phyloP scores from a whole-genome alignment of 2,113 vertebrate species.

The Tupaia tana region DNA sequence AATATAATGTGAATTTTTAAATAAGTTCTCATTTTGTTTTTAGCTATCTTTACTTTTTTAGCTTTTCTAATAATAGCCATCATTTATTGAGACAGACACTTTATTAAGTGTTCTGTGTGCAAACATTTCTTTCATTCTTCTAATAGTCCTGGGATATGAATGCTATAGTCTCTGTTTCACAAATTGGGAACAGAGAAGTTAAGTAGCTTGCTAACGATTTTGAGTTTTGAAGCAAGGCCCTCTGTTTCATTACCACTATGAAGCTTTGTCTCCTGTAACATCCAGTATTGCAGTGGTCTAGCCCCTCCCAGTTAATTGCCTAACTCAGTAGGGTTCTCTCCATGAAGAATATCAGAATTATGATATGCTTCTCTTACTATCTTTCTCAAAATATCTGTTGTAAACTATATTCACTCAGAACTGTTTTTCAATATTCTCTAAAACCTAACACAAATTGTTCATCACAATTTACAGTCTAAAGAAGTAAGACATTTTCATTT shows the following conservation, averaged over 20 bases:
- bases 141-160: background rate
- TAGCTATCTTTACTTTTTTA: background rate
- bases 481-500: background rate
- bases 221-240: background rate
- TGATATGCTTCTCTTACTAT: background rate
- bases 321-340: background rate
- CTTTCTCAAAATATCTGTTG: background rate
- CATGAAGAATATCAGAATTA: background rate
- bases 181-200: background rate
- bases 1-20: background rate
- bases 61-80: background rate
- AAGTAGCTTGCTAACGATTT: background rate
- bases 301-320: background rate
- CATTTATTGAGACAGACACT: background rate
- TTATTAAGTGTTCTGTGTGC: background rate
- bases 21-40: background rate
- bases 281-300: background rate
- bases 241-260: background rate
- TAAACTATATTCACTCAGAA: background rate
- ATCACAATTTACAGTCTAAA: background rate
- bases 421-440: background rate
- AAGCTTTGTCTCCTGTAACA: background rate
- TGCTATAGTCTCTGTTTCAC: background rate
- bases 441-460: constrained; percentile 11
- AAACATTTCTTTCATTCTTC: background rate